phyloP scores from a whole-genome alignment of 2,797 vertebrate genomes.

The Prionace glauca region DNA sequence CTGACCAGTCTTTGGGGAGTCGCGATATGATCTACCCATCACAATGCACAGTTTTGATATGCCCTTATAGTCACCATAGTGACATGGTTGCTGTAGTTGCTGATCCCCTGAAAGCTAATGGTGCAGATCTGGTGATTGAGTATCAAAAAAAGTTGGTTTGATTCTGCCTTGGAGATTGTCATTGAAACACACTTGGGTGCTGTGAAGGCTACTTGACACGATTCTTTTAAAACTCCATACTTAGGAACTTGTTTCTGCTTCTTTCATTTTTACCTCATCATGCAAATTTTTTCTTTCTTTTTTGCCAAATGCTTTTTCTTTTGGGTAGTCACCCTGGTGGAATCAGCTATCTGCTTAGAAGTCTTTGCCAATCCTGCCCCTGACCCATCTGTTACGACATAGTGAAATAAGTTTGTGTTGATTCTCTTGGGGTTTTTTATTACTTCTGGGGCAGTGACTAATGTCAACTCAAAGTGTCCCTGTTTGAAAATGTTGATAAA shows the following conservation, averaged over 20 bases:
- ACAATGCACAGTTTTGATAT: background rate
- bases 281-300: background rate
- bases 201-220: background rate
- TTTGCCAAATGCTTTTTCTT: background rate
- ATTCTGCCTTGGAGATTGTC: background rate
- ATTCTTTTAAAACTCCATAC: background rate
- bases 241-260: background rate
- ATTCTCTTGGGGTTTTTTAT: background rate
- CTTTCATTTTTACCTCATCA: background rate
- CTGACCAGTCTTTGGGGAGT: background rate
- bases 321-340: background rate
- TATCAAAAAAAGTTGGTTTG: background rate
- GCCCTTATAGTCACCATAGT: background rate
- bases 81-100: background rate
- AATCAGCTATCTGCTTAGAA: background rate
- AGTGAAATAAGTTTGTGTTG: background rate
- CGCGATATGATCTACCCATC: background rate
- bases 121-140: background rate
- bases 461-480: background rate
- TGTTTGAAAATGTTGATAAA: background rate
- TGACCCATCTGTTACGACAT: background rate
- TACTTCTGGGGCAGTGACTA: background rate
- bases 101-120: background rate
- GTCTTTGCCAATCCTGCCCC: background rate
- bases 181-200: background rate